These are phyloP conservation scores for Morelia viridis DNA, from an alignment of 2,797 vertebrate species.

Conservation along the genomic window DNA sequence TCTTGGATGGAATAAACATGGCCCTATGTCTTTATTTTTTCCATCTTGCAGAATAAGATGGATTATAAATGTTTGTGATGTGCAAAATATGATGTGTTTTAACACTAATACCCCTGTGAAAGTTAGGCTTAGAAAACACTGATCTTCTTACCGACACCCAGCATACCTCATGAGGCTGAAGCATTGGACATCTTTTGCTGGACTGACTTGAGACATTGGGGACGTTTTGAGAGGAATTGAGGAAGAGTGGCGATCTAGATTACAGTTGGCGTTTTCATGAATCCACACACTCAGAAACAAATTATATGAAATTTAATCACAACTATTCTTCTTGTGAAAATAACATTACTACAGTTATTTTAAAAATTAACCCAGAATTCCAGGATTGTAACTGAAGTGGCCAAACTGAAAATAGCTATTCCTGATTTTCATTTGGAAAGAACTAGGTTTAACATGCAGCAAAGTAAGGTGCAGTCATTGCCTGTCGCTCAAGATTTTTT, in stretches of 20 bases:
- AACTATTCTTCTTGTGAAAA: neutral
- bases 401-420: neutral
- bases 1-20: neutral
- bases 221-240: neutral
- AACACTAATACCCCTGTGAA: neutral
- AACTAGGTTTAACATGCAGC: neutral
- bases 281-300: neutral
- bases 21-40: neutral
- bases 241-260: neutral
- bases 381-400: neutral
- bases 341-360: neutral
- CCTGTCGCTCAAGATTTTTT: neutral
- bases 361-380: neutral
- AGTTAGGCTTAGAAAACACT: neutral
- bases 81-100: neutral
- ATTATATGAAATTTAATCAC: too few species aligned
- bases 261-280: neutral
- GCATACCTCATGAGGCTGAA: neutral
- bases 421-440: neutral
- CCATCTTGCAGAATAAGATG: neutral
- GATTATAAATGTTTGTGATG: neutral
- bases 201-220: neutral
- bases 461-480: neutral
- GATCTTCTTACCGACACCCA: neutral
- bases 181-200: neutral